phyloP scores from a whole-genome alignment of 37 sponge, comb jelly and placozoan species.

The Chondrilla cf. caribensis region DNA sequence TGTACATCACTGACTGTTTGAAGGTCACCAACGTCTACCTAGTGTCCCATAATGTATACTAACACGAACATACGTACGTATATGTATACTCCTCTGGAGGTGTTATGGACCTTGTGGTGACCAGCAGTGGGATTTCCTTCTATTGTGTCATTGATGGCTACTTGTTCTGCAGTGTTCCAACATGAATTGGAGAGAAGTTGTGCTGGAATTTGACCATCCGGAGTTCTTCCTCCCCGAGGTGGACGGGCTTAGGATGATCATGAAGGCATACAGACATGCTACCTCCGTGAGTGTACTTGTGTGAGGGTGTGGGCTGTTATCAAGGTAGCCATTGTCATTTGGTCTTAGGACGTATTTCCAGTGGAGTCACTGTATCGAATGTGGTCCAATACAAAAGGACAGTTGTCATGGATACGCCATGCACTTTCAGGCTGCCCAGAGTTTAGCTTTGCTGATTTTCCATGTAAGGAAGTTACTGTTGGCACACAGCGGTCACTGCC shows the following conservation, averaged over 20 bases:
- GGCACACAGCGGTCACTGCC: slow-evolving; percentile 20
- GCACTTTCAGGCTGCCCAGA: slow-evolving; percentile 75
- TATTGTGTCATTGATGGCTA: too few relatives aligned
- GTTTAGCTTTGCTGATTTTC: slow-evolving; percentile 85
- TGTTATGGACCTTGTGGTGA: neutral
- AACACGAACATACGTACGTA: too few relatives aligned
- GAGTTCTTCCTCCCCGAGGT: slow-evolving; percentile 83
- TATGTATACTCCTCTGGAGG: too few relatives aligned
- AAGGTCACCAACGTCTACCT: too few relatives aligned
- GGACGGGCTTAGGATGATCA: slow-evolving; percentile 80
- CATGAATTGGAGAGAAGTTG: slow-evolving; percentile 91
- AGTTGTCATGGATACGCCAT: slow-evolving; percentile 80
- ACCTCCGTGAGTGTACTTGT: slow-evolving; percentile 18
- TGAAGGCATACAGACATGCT: slow-evolving; percentile 71
- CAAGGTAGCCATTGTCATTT: neutral
- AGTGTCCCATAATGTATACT: too few relatives aligned
- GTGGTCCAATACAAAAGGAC: slow-evolving; percentile 75
- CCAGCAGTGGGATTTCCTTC: neutral
- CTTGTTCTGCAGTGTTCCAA: slow-evolving; percentile 67
- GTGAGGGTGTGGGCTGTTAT: neutral
- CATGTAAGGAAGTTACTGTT: slow-evolving; percentile 3
- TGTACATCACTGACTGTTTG: too few relatives aligned
- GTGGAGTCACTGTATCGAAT: slow-evolving; percentile 66
- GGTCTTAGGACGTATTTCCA: slow-evolving; percentile 66
- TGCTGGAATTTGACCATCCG: slow-evolving; percentile 88